These are phyloP conservation scores for Onchidella celtica DNA, from an alignment of 2,888 invertebrate genomes.

Conservation along the genomic window DNA sequence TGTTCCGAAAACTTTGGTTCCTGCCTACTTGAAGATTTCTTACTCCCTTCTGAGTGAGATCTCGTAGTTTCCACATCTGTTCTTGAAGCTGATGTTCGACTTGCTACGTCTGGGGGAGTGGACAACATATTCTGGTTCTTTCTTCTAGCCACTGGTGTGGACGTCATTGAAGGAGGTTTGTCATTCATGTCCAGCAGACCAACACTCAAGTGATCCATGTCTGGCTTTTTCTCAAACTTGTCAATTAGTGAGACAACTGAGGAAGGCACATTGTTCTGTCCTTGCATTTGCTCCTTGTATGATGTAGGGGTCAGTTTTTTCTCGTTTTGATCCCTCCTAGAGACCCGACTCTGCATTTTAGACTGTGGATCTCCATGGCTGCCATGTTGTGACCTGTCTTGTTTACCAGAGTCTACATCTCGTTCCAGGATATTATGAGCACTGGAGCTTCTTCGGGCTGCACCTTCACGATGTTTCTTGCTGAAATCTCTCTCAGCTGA, in stretches of 20 bases:
- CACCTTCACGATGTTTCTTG: constrained; percentile 13
- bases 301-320: constrained; percentile 41
- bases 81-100: constrained; percentile 53
- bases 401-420: constrained; percentile 1
- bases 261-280: neutral
- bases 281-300: neutral
- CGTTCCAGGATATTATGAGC: constrained; percentile 52
- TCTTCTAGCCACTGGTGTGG: constrained; percentile 63
- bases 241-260: constrained; percentile 66
- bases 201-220: constrained; percentile 38
- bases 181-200: constrained; percentile 48
- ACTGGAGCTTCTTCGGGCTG: constrained; percentile 46
- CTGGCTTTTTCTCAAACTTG: constrained; percentile 64
- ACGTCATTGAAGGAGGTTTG: constrained; percentile 65
- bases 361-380: neutral
- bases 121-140: constrained; percentile 42
- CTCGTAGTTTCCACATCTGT: constrained; percentile 46
- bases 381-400: constrained; percentile 1
- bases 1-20: neutral
- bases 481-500: neutral
- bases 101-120: constrained; percentile 1
- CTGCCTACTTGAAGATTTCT: neutral
- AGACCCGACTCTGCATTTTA: neutral
- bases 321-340: constrained; percentile 22
- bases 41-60: constrained; percentile 22